Percentiles rank a stretch among this genome's conserved stretches.
These are phyloP conservation scores for Prietella phreatophila DNA, from an alignment of 2,113 vertebrate species.

Conservation along the genomic window DNA sequence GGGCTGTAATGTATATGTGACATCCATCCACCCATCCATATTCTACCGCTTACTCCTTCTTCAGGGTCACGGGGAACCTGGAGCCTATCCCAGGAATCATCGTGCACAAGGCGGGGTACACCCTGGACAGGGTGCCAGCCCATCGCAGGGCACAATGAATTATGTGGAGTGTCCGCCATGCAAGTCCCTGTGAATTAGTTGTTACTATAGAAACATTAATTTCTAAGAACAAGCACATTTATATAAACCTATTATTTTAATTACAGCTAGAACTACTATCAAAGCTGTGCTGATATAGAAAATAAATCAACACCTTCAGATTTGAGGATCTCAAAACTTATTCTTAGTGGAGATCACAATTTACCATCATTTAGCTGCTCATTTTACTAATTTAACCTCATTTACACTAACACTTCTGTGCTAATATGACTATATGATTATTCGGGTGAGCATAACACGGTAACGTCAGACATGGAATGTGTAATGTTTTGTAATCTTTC, in stretches of 20 bases:
- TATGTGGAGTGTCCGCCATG: background rate
- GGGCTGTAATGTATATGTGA: background rate
- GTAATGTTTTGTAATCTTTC: background rate
- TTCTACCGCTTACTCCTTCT: too few relatives aligned
- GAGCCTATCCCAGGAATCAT: too few relatives aligned
- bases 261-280: background rate
- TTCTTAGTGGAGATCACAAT: background rate
- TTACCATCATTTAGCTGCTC: background rate
- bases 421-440: background rate
- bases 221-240: background rate
- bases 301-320: background rate
- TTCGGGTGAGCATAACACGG: background rate
- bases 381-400: conserved; percentile 10
- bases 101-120: too few relatives aligned
- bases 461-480: background rate
- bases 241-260: background rate
- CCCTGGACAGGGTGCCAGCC: too few relatives aligned
- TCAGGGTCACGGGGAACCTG: too few relatives aligned
- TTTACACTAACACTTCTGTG: background rate
- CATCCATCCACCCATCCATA: too few relatives aligned
- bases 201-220: background rate
- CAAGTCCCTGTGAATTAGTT: too few relatives aligned
- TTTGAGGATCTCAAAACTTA: background rate
- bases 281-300: background rate
- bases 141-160: too few relatives aligned